phyloP scores from a whole-genome alignment of 2,888 invertebrate species.

The Cartodere bifasciata region DNA sequence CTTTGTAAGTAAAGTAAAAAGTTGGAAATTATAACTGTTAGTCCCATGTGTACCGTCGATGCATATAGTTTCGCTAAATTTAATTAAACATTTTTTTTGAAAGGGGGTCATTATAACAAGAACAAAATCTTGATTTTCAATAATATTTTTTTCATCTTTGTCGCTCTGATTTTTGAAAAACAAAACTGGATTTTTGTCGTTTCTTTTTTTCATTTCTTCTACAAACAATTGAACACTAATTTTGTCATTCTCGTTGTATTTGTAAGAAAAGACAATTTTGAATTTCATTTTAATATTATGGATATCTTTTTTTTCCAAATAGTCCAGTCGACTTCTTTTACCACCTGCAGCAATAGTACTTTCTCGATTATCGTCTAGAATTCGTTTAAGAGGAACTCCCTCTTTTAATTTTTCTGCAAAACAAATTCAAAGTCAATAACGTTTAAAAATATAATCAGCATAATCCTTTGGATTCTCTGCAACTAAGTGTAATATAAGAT shows the following conservation, averaged over 20 bases:
- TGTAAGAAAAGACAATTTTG: conserved; percentile 9
- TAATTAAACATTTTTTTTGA: conserved; percentile 8
- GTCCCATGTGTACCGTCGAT: conserved; percentile 11
- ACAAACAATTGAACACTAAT: conserved; percentile 13
- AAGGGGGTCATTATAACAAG: conserved; percentile 11
- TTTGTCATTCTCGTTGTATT: conserved; percentile 11
- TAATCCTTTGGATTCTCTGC: too few relatives aligned
- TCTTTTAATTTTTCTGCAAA: too few relatives aligned
- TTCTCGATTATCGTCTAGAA: too few relatives aligned
- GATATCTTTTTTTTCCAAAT: conserved; percentile 10
- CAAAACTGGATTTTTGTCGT: conserved; percentile 8
- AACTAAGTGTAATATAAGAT: too few relatives aligned
- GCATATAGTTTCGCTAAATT: conserved; percentile 12
- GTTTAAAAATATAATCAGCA: too few relatives aligned
- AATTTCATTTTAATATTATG: conserved; percentile 12
- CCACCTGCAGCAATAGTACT: background rate
- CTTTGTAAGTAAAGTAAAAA: conserved; percentile 11
- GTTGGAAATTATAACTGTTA: conserved; percentile 8
- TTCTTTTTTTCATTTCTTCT: conserved; percentile 10
- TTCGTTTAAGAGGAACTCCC: too few relatives aligned
- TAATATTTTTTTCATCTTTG: conserved; percentile 3
- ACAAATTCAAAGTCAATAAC: too few relatives aligned
- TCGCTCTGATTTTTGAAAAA: conserved; percentile 10
- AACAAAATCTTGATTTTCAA: conserved; percentile 6
- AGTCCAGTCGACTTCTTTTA: conserved; percentile 1